These are phyloP conservation scores for Aporophyla nigra DNA, from an alignment of 2,888 invertebrate species.

Conservation along the genomic window DNA sequence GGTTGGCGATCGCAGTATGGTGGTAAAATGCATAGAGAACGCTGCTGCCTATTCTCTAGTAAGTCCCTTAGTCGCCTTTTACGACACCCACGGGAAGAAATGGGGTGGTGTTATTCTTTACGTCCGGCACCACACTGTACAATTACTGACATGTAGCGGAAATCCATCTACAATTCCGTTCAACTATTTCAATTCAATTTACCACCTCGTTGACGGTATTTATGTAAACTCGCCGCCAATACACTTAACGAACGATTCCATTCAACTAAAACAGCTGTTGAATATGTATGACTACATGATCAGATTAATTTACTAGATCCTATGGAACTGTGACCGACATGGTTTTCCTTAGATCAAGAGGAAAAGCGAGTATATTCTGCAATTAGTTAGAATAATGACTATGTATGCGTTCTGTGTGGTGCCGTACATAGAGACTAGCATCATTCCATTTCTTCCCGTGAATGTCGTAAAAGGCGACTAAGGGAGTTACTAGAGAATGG, in stretches of 20 bases:
- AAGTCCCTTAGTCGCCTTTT: no score
- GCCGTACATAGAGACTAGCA: no score
- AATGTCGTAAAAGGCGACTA: no score
- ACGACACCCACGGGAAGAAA: no score
- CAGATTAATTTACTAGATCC: constrained; percentile 19
- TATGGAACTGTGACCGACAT: constrained; percentile 12
- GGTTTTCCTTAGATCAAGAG: constrained; percentile 45
- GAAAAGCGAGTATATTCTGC: constrained; percentile 14
- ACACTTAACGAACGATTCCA: constrained; percentile 32
- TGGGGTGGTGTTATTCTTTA: no score
- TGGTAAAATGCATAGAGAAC: no score
- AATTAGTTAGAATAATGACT: constrained; percentile 33
- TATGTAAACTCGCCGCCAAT: constrained; percentile 12
- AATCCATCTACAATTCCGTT: not conserved
- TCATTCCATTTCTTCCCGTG: no score
- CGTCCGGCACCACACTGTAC: no score
- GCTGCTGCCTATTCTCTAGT: no score
- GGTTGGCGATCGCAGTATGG: no score
- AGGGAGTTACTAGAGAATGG: no score
- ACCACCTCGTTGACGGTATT: constrained; percentile 14
- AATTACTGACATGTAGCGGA: no score
- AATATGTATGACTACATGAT: constrained; percentile 54
- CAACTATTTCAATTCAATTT: not conserved
- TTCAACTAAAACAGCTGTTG: constrained; percentile 45
- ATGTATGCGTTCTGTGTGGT: not conserved